Evolutionary conservation across 35 echinoderm and acorn worm genomes (phyloP).

Genomic region (Apostichopus japonicus): DNA sequence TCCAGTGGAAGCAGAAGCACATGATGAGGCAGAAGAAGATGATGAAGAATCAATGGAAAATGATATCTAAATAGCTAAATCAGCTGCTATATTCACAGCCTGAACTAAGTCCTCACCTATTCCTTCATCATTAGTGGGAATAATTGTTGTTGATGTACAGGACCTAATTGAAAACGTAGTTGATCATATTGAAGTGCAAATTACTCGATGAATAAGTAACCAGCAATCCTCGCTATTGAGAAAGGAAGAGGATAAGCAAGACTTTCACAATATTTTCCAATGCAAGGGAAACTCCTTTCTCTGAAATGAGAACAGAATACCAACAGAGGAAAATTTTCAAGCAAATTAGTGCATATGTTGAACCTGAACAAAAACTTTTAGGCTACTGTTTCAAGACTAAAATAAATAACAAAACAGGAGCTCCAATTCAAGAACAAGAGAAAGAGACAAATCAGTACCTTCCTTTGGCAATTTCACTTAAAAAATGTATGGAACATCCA

Average conservation of each 20-base stretch:
- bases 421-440: slow-evolving; percentile 1
- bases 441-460: slow-evolving; percentile 45
- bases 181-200: background rate
- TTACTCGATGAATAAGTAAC: background rate
- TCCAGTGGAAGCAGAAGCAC: background rate
- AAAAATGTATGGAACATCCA: slow-evolving; percentile 41
- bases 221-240: background rate
- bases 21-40: slow-evolving; percentile 4
- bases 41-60: background rate
- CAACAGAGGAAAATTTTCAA: background rate
- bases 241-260: background rate
- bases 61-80: background rate
- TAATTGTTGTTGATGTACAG: slow-evolving; percentile 6
- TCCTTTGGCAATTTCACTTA: background rate
- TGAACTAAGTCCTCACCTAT: background rate
- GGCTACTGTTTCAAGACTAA: slow-evolving; percentile 8
- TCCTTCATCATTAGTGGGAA: background rate
- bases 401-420: slow-evolving; percentile 8
- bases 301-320: background rate
- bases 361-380: slow-evolving; percentile 15
- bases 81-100: background rate
- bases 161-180: background rate
- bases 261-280: background rate
- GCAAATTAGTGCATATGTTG: slow-evolving; percentile 18
- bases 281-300: background rate